Evolutionary conservation across 1,140 invertebrate species (phyloP).

Genomic region (Monomorium pharaonis): DNA sequence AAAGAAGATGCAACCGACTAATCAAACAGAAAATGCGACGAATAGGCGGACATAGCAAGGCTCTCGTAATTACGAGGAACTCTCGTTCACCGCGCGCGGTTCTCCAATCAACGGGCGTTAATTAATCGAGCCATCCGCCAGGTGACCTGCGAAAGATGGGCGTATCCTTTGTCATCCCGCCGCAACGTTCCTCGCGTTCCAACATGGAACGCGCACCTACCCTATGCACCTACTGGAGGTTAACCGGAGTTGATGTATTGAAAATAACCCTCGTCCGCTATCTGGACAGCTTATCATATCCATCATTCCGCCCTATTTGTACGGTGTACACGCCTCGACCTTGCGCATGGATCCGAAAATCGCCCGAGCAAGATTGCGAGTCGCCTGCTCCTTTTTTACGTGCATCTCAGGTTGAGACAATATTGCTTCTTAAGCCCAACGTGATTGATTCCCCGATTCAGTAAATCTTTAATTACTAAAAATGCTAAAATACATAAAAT

Average conservation of each 20-base stretch:
- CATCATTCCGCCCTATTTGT: constrained; percentile 75
- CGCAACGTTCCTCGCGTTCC: background rate
- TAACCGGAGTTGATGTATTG: constrained; percentile 74
- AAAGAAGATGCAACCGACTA: constrained; percentile 43
- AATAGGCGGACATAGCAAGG: constrained; percentile 17
- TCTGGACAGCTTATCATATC: constrained; percentile 76
- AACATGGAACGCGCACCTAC: background rate
- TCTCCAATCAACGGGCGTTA: constrained; percentile 69
- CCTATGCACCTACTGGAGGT: constrained; percentile 42
- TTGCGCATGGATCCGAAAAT: constrained; percentile 28
- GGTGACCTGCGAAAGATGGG: constrained; percentile 32
- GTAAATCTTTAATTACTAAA: background rate
- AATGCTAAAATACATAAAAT: background rate
- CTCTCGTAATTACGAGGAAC: constrained; percentile 61
- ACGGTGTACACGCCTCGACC: constrained; percentile 24
- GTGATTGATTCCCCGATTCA: background rate
- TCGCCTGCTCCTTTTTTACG: constrained; percentile 19
- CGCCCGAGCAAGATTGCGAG: constrained; percentile 25
- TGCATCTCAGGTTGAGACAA: background rate
- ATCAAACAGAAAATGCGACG: constrained; percentile 63
- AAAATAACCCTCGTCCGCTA: constrained; percentile 72
- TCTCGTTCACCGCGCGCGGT: constrained; percentile 51
- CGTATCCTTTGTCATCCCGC: constrained; percentile 26
- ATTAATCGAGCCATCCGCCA: constrained; percentile 66
- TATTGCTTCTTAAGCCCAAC: background rate